These are phyloP conservation scores for Lithophane socia DNA, from an alignment of 2,888 invertebrate species.

Conservation along the genomic window DNA sequence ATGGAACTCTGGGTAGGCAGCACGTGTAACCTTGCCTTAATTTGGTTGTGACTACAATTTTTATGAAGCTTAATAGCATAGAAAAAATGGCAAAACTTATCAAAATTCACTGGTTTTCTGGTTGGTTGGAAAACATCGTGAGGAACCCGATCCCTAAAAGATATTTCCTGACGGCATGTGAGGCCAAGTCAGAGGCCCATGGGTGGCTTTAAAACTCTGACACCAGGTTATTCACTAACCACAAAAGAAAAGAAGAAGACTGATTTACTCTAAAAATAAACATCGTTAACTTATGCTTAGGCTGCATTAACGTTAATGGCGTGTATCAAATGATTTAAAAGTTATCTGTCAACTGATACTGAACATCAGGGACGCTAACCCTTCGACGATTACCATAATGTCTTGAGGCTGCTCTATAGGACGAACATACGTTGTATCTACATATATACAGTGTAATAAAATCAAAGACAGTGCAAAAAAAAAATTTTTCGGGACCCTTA, in stretches of 20 bases:
- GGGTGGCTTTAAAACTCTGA: too few species aligned
- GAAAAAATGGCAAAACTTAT: neutral
- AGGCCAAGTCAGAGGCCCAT: too few species aligned
- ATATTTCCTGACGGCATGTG: too few species aligned
- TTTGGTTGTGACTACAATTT: constrained; percentile 25
- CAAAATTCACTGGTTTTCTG: neutral
- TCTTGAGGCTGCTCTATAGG: neutral
- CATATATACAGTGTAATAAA: neutral
- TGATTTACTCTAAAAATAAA: neutral
- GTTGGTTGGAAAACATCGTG: too few species aligned
- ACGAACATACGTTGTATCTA: neutral
- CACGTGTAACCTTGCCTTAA: constrained; percentile 28
- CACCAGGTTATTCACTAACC: too few species aligned
- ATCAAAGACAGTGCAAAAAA: too few species aligned
- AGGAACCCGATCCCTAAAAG: too few species aligned
- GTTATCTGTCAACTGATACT: constrained; percentile 20
- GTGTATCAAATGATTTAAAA: constrained; percentile 33
- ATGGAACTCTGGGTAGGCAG: constrained; percentile 59
- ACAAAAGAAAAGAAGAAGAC: too few species aligned
- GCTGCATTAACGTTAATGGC: constrained; percentile 19
- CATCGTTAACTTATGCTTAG: constrained; percentile 9
- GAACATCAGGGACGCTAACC: constrained; percentile 10
- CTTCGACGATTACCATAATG: constrained; percentile 45
- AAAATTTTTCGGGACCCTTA: too few species aligned
- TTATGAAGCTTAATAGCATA: neutral